Base-by-base conservation (phyloP, 2,797 vertebrate genomes). In the Molossus molossus region DNA sequence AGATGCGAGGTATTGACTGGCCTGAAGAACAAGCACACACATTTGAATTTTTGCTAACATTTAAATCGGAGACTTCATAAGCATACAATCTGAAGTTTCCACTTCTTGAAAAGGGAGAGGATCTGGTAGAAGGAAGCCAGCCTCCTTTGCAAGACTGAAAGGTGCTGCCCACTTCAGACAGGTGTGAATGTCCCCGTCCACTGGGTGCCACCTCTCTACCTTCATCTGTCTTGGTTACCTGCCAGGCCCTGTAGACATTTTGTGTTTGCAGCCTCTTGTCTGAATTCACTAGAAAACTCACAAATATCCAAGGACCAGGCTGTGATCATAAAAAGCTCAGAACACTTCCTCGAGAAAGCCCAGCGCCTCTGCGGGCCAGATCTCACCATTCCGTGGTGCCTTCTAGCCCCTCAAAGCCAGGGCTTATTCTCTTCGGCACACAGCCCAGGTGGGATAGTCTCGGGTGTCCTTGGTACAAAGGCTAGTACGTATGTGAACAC, bases 41-140 rank as follows among this genome's bases (percentile, higher is more conserved):
- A 58, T 45, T 14, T 62, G 82, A 85, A 23, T 58, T 62, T 15
- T 5, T 4, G 57, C 50, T 37, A 84, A 80, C 37, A 5, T 65
- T 64, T 57, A 45, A 60, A 33, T n/a, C n/a, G 9, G 72, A 84
- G 80, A 57, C n/a, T 65, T 70, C 53, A 4, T 4, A 69, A 83
- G 12, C 58, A 72, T 0, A 69, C 5, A 5, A 27, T 17, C n/a
- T 65, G 8, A 27, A 69, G 29, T 20, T 60, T 8, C 40, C 48
- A 45, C 75, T 81, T 64, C 27, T 27, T 62, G 27, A 75, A 90
- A 72, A 69, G 14, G 48, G 23, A 45, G 9, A 33, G 29, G 81
- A 10, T 69, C n/a, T 1, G 6, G 29, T 10, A 75, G 75, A 21
- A 23, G 0, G 0, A 50, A 80, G 5, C 25, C 25, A 3, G 37